Conservation (phyloP, 2,888 invertebrate species). For the Hirtodrosophila histrioides region DNA sequence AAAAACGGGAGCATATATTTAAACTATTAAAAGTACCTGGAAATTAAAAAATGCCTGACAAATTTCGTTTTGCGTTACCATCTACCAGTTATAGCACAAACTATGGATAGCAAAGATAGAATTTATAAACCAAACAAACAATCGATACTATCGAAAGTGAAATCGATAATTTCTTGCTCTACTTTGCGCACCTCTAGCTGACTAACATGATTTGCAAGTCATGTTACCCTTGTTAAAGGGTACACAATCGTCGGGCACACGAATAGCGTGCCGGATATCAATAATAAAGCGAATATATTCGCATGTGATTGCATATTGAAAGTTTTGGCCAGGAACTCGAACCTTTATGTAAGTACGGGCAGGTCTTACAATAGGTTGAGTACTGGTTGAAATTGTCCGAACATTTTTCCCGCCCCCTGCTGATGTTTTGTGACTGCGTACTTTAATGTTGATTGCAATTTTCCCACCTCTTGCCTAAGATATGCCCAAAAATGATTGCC, state of each 20-base stretch:
- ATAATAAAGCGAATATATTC: conserved; percentile 26
- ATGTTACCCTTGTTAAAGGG: conserved; percentile 3
- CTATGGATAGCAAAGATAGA: too few relatives aligned
- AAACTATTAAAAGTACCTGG: too few relatives aligned
- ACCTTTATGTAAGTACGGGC: conserved; percentile 19
- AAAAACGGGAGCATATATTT: too few relatives aligned
- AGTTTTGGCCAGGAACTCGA: conserved; percentile 36
- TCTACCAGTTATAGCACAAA: too few relatives aligned
- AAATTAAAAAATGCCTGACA: too few relatives aligned
- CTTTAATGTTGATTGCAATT: conserved; percentile 27
- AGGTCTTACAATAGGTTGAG: conserved; percentile 25
- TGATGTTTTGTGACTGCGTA: conserved; percentile 2
- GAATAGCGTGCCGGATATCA: conserved; percentile 58
- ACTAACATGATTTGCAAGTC: neutral
- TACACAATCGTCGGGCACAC: conserved; percentile 5
- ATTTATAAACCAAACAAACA: too few relatives aligned
- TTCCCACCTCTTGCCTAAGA: conserved; percentile 36
- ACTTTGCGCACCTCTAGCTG: too few relatives aligned
- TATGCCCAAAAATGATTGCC: conserved; percentile 28
- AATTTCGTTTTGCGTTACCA: too few relatives aligned
- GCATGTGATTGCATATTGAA: conserved; percentile 53
- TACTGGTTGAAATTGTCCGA: conserved; percentile 19
- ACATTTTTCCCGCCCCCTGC: neutral
- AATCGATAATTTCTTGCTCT: too few relatives aligned
- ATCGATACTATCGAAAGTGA: too few relatives aligned